Evolutionary conservation across 2,113 vertebrate genomes (phyloP), one percentile per base, ranked within the genome.

Genomic region (Pterocles orientalis): DNA sequence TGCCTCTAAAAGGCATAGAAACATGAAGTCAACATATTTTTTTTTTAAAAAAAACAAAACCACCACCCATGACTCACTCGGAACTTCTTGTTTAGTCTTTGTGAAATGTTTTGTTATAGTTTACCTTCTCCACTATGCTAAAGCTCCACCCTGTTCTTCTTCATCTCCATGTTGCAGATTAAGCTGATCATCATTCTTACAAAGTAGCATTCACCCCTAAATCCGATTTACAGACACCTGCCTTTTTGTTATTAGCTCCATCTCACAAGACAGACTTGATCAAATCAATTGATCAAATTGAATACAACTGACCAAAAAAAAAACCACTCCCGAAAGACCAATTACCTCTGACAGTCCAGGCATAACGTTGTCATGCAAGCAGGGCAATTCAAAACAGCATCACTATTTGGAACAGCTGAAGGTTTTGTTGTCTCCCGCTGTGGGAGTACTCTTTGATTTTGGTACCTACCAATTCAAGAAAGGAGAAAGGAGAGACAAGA

Each of bases 301-400:
- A 77, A 61, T 18, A 56, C 18, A 50, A 56, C 10, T 47, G 72
- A 45, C 24, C 2, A 48, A 39, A 66, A 62, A 62, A 62, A 51
- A 71, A 62, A 20, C 26, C 20, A 54, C 45, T 54, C 36, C 25
- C 48, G 9, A 45, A 82, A 65, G 14, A 68, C 26, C 34, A 41
- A 5, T 97, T 98, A 99, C 99, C 99, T 99, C 95, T 99, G 99
- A 86, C 99, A 99, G 95, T 99, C 99, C 90, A 99, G 97, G 87
- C 99, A 99, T 18, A 99, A 97, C 0, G 99, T 99, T 6, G 98
- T 99, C 99, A 99, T 99, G 95, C 99, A 99, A 50, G 99, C 98
- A 25, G 99, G 99, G 85, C 99, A 99, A 96, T 99, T 99, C 85
- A 99, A 97, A 58, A 99, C 96, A 47, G 99, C 99, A 65, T 99